Evolutionary conservation across 2,888 invertebrate species (phyloP).

Genomic region (Callinectes sapidus): DNA sequence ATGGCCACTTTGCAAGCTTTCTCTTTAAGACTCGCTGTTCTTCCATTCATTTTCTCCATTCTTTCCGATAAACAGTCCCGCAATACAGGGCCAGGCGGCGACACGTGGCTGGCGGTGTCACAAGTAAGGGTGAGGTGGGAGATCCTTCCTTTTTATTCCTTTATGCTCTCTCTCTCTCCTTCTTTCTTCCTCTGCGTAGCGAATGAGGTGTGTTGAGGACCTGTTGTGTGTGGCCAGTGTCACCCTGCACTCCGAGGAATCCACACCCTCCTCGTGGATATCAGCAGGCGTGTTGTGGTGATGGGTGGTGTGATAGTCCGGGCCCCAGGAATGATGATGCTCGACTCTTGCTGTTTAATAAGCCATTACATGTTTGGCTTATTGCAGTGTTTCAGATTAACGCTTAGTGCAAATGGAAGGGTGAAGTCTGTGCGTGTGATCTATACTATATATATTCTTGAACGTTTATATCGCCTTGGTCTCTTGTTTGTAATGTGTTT

Average conservation of each 20-base stretch:
- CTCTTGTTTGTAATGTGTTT: not conserved
- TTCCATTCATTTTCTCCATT: not conserved
- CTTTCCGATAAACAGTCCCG: no score
- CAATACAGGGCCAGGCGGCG: no score
- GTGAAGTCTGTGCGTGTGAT: not conserved
- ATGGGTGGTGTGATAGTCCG: not conserved
- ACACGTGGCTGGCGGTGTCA: no score
- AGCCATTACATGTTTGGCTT: not conserved
- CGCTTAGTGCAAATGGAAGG: constrained; percentile 8
- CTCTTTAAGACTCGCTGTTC: not conserved
- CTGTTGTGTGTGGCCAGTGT: not conserved
- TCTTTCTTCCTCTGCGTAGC: no score
- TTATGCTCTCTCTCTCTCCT: no score
- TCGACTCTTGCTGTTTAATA: constrained; percentile 15
- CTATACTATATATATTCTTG: not conserved
- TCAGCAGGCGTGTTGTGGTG: not conserved
- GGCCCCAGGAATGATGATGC: not conserved
- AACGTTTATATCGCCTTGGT: not conserved
- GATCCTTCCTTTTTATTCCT: no score
- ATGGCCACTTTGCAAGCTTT: no score
- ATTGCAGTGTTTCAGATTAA: not conserved
- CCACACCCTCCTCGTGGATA: not conserved
- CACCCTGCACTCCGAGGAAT: not conserved
- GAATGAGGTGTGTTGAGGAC: not conserved
- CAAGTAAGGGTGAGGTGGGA: no score